Evolutionary conservation across 92 coral and sea anemone genomes (phyloP), one percentile per base, ranked within the genome.

Genomic region (Ricordea florida): DNA sequence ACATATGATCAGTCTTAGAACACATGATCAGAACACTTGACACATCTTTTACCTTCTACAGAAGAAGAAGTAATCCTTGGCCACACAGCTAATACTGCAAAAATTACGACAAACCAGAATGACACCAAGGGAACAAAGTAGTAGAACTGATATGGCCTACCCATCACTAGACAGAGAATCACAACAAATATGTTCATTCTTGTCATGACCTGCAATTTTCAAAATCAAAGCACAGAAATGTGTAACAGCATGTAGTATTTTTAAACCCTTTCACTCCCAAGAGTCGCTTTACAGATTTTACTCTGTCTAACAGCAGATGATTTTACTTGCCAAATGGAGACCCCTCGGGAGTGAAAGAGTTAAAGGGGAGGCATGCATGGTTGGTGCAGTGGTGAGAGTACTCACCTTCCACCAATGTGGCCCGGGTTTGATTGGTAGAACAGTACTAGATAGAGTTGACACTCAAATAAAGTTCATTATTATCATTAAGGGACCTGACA

Each of bases 121-220:
- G 97, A 62, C 36, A 94, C 87, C n/a, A 94, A 86, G 2, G 98
- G 98, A 40, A 94, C 98, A 37, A 94, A 94, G 77, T 94, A 94
- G 46, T 94, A 94, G 51, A 94, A 94, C 78, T 94, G 98, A 74
- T 94, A 94, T 0, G 98, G 96, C 11, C 98, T 92, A 17, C 96
- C 96, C 98, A 94, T 94, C 7, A 92, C 90, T 1, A 94, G 90
- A 74, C 98, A 94, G 23, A 94, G 75, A 10, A 83, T 81, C 5
- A 79, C 97, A 0, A 81, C 86, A 46, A 94, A 93, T 27, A 94
- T 67, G 75, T 94, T 94, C 96, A 92, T 92, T 42, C 98, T 67
- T 23, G 92, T 90, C 74, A 94, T 72, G 29, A 94, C 98, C 98
- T 94, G 68, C 33, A 36, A 81, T n/a, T 14, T 37, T 8, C 44